Evolutionary conservation across 1,140 invertebrate species (phyloP), one percentile per base, ranked within the genome.

Genomic region (Trissolcus basalis): DNA sequence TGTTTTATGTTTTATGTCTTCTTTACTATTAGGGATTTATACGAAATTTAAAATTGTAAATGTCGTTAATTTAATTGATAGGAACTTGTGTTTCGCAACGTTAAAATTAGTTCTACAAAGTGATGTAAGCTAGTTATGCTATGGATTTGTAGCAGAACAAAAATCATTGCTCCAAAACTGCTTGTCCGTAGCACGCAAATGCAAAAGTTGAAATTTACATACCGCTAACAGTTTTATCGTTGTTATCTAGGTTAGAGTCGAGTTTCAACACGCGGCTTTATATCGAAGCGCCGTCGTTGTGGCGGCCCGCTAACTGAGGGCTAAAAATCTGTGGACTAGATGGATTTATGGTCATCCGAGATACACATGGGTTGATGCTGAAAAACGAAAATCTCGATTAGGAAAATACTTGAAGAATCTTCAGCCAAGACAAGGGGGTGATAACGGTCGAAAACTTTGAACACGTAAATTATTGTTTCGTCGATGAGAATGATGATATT

Each of bases 171-270:
- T 65, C 41, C 60, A 61, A 32, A 59, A 65, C 50, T 73, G 49
- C 50, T 65, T 61, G 61, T 61, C 55, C 14, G 49, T 50, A 54
- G 12, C 70, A 73, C 60, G 70, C 54, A 48, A 64, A 73, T 73
- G 70, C 56, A 73, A 77, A 65, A 77, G 61, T 71, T 63, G 53
- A 58, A 77, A 77, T 77, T 71, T 77, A 77, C 74, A 71, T 77
- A 71, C 73, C 14, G 73, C 50, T 63, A 76, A 76, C 60, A 71
- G 68, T 71, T 77, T 77, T 71, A 71, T 77, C 74, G 61, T 71
- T 53, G 58, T 60, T 50, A 67, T 71, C 74, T 67, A 60, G 67
- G 67, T 65, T 77, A 39, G 47, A 65, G 63, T 67, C 49, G 59
- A 67, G 60, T 55, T 72, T 12, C 45, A 65, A 49, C 60, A 59